Base-by-base conservation (phyloP, 2,113 vertebrate genomes). In the Rutilus rutilus region DNA sequence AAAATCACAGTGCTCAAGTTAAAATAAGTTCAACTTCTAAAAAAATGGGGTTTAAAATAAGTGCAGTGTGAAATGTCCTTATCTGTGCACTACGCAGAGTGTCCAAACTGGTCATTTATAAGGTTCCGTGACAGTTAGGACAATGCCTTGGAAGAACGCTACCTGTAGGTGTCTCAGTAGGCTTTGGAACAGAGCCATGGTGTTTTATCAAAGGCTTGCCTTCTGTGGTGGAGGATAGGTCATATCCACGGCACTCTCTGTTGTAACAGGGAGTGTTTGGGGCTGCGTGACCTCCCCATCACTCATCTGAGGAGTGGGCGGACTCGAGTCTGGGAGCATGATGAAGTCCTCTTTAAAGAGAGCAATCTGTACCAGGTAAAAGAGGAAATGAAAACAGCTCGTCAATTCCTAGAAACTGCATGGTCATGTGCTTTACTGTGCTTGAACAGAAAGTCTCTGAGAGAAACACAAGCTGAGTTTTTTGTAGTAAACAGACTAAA, bases 291-390 rank as follows among this genome's bases (percentile, higher is more conserved):
- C 25, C 62, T 91, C 85, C 67, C 80, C 88, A 74, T 79, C 71
- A 6, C 86, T 57, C 90, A 91, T 89, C 87, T 90, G 92, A 88
- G 93, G 90, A 2, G 82, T 82, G 88, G 92, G 90, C 82, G 88
- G 91, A 77, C 93, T 94, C 86, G 92, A 91, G 87, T 91, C 92
- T 89, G 90, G 93, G 91, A 97, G 96, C 90, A 93, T 90, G 85
- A 96, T 89, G 90, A 97, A 84, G 89, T 96, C 94, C 88, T 96
- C 95, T 90, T 96, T 95, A 90, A 94, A 92, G 87, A 93, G 92
- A 88, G 95, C 93, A 88, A 99, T 97, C 97, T 98, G 91, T 71
- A 92, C 92, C 78, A 91, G 54, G 74, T 42, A 54, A 57, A 78
- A 62, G 52, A 74, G 33, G 57, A 25, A 47, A 67, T 12, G 14